These are phyloP conservation scores for Entomobrya multifasciata DNA, from an alignment of 2,888 invertebrate genomes.

Conservation along the genomic window DNA sequence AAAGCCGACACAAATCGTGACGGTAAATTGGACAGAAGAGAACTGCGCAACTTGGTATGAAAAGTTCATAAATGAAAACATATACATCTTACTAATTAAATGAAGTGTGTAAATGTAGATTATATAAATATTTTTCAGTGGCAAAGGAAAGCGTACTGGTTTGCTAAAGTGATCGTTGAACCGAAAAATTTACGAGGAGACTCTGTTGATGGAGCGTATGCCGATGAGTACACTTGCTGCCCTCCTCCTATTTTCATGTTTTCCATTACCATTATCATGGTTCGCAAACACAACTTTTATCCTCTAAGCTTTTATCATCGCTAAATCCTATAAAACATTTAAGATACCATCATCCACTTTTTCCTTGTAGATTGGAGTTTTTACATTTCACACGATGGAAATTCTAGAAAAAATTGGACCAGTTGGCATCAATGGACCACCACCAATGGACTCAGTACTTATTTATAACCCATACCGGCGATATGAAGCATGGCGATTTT, in stretches of 20 bases:
- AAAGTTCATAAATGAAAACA: constrained; percentile 1
- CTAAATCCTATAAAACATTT: too few species aligned
- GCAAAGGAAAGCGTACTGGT: constrained; percentile 66
- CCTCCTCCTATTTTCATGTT: constrained; percentile 95
- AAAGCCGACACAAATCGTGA: constrained; percentile 83
- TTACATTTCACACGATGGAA: constrained; percentile 83
- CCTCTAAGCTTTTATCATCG: too few species aligned
- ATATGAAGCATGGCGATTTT: constrained; percentile 94
- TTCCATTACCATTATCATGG: constrained; percentile 92
- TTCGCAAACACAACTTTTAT: too few species aligned
- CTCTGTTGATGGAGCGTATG: constrained; percentile 84
- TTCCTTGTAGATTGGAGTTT: too few species aligned
- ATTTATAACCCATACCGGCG: constrained; percentile 94
- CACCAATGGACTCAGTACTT: constrained; percentile 90
- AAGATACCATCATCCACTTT: too few species aligned
- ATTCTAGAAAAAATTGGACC: constrained; percentile 80
- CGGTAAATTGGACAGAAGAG: constrained; percentile 93
- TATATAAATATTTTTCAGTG: constrained; percentile 51
- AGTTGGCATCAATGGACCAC: constrained; percentile 84
- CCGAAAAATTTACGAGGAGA: constrained; percentile 80
- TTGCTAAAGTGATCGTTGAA: constrained; percentile 65
- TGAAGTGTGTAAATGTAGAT: not conserved
- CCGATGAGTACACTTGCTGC: constrained; percentile 95
- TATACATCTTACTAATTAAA: not conserved
- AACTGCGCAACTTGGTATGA: constrained; percentile 88